These are phyloP conservation scores for Apaloderma vittatum DNA, from an alignment of 2,113 vertebrate genomes.

Conservation along the genomic window DNA sequence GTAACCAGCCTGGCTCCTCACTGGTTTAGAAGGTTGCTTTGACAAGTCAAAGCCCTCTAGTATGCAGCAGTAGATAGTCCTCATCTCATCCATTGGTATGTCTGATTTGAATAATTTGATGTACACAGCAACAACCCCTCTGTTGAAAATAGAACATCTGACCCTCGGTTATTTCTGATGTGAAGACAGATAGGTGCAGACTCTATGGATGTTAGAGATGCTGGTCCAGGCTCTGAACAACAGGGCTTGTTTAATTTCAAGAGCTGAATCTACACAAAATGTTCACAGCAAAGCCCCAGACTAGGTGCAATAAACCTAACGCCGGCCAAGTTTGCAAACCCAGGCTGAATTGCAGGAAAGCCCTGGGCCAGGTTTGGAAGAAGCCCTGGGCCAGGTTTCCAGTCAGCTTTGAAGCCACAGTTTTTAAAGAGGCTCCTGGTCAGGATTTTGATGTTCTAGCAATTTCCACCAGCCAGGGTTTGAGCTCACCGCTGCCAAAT, in stretches of 20 bases:
- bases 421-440: slow-evolving; percentile 49
- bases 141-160: background rate
- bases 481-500: background rate
- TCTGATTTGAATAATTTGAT: background rate
- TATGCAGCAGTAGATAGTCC: background rate
- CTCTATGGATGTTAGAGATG: background rate
- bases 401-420: slow-evolving; percentile 50
- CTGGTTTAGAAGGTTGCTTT: background rate
- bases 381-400: slow-evolving; percentile 66
- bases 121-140: background rate
- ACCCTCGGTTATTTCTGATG: background rate
- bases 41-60: background rate
- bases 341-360: slow-evolving; percentile 42
- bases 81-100: background rate
- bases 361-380: slow-evolving; percentile 8
- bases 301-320: slow-evolving; percentile 64
- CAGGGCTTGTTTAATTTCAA: slow-evolving; percentile 45
- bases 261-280: slow-evolving; percentile 39
- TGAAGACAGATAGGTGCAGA: background rate
- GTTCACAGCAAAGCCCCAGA: slow-evolving; percentile 62
- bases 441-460: slow-evolving; percentile 38
- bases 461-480: slow-evolving; percentile 10
- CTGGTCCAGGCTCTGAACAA: slow-evolving; percentile 20
- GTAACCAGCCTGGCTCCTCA: background rate
- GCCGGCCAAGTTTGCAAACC: slow-evolving; percentile 49